Evolutionary conservation across 2,797 vertebrate genomes (phyloP), one percentile per base, ranked within the genome.

Genomic region (Anguilla megastoma): DNA sequence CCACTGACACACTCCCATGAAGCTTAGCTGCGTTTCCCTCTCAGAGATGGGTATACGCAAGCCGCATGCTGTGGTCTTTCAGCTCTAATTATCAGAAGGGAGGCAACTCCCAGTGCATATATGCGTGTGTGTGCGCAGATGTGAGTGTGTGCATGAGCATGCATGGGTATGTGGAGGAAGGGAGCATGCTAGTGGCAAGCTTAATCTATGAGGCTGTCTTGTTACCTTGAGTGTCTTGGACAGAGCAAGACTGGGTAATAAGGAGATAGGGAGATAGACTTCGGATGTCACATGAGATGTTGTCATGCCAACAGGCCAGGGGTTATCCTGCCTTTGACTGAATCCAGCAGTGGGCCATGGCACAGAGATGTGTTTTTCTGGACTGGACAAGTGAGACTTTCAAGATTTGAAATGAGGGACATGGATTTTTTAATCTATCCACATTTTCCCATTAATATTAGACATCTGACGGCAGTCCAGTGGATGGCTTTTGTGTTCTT

Each of bases 241-340:
- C 3, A 85, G 84, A 56, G 18, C 8, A 58, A 85, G 14, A 12
- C 12, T 58, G 84, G 56, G 52, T 21, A 24, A 52, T 30, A 18
- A 12, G 3, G 41, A 45, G 45, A 82, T 2, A 50, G 21, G 41
- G 16, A 48, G 18, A 48, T 2, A 41, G 79, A 50, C 18, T 48
- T 48, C 16, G 24, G 74, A 79, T 41, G 79, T 24, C 79, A 50
- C 5, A 21, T 82, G 50, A 27, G 33, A 33, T 18, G 84, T 8
- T 85, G 84, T 58, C 84, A 85, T 85, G 84, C 52, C 10, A 85
- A 84, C 82, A 36, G 27, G 14, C n/a, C 6, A 8, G 18, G 36
- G 41, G 41, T 9, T 82, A 48, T 27, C 82, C 56, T 85, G 84
- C n/a, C 54, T 85, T 24, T 5, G n/a, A 85, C 36, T 54, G 84